Evolutionary conservation across 2,888 invertebrate species (phyloP), one percentile per base, ranked within the genome.

Genomic region (Clistopyga incitator): DNA sequence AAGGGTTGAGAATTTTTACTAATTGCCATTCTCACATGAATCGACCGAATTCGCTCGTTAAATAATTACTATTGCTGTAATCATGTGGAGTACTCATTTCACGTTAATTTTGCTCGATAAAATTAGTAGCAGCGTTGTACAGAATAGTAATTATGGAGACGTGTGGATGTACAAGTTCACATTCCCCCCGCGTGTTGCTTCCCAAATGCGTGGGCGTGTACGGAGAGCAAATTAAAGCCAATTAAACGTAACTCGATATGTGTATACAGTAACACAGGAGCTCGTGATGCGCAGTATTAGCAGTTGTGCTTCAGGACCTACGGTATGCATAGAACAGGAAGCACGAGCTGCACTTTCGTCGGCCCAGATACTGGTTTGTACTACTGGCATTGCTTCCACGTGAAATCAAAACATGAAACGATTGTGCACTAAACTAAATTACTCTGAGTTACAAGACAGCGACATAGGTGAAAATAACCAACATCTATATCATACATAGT

Each of bases 241-340:
- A 86, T 86, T 83, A 81, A 85, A 84, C 70, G 79, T 76, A 79
- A 79, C 77, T 81, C 82, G 81, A 86, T 82, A 68, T 59, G 68
- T 68, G 52, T 70, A 68, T 42, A 54, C 76, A 52, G 42, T 45
- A 38, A 50, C 70, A 42, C 20, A 13, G 38, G 64, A 15, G 8
- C 45, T 50, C 13, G 50, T 50, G 67, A 74, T 61, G 74, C 20
- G 29, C 54, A 20, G 47, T 61, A 47, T 61, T 42, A 74, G 59
- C 61, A 74, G 61, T 74, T 29, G 61, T 47, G 45, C 29, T 45
- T 18, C 25, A 47, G 29, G n/a, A 20, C 47, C 61, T 61, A 29
- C n/a, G 59, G 4, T 11, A 34, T 13, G 59, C 23, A 23, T 56
- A 59, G 59, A 29, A 4, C 34, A 45, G 29, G n/a, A 45, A 42